phyloP scores from a whole-genome alignment of 2,113 vertebrate genomes.

The Monopterus albus region DNA sequence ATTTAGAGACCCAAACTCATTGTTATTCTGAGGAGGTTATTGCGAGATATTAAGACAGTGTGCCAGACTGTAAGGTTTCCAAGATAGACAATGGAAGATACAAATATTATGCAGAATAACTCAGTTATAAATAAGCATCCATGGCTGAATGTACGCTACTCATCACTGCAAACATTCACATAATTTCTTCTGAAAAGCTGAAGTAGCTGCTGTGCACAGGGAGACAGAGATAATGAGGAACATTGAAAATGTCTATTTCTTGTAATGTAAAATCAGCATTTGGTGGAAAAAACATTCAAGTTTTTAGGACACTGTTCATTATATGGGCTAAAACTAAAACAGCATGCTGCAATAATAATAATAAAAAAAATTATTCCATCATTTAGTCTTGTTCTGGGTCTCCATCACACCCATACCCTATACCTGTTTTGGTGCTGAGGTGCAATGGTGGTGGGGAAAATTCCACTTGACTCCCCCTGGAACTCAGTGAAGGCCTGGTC shows the following conservation, averaged over 20 bases:
- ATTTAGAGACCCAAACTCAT: slow-evolving; percentile 68
- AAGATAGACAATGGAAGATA: slow-evolving; percentile 33
- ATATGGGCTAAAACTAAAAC: background rate
- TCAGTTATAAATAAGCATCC: slow-evolving; percentile 47
- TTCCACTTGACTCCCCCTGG: slow-evolving; percentile 84
- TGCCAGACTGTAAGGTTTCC: slow-evolving; percentile 31
- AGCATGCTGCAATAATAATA: background rate
- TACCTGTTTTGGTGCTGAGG: slow-evolving; percentile 91
- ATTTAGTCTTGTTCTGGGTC: background rate
- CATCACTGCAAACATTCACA: slow-evolving; percentile 27
- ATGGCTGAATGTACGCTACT: slow-evolving; percentile 12
- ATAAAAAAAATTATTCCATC: background rate
- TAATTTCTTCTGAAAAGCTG: slow-evolving; percentile 6
- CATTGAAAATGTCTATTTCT: background rate
- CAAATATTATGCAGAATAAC: slow-evolving; percentile 45
- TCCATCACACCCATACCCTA: background rate
- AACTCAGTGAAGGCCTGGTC: slow-evolving; percentile 93
- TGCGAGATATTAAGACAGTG: slow-evolving; percentile 53
- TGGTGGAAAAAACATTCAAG: background rate
- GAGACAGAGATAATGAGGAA: background rate
- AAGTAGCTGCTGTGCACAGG: background rate
- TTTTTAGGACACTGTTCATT: background rate
- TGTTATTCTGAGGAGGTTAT: slow-evolving; percentile 57
- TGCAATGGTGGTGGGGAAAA: slow-evolving; percentile 76
- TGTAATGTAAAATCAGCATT: slow-evolving; percentile 3